Conservation (phyloP, 2,888 invertebrate genomes). For the Hirtodrosophila cameraria region DNA sequence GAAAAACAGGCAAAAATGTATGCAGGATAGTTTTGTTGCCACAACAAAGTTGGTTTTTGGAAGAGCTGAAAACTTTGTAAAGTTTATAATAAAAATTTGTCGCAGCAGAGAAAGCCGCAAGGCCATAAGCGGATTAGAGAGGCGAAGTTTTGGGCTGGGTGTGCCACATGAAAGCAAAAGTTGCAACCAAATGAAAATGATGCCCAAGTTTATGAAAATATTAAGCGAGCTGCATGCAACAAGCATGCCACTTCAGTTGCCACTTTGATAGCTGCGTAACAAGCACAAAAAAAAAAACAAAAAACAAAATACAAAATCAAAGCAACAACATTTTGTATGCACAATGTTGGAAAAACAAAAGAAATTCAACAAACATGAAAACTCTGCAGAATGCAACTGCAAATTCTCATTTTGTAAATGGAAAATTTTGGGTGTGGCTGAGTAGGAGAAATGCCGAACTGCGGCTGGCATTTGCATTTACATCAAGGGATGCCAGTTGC, state of each 20-base stretch:
- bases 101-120: constrained; percentile 38
- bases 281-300: not conserved
- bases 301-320: constrained; percentile 27
- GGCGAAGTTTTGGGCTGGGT: constrained; percentile 11
- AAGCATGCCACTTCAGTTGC: constrained; percentile 15
- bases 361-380: constrained; percentile 7
- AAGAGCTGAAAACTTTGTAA: constrained; percentile 39
- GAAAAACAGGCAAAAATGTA: constrained; percentile 7
- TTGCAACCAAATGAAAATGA: constrained; percentile 33
- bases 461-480: constrained; percentile 59
- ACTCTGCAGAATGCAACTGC: constrained; percentile 14
- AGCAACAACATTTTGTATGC: constrained; percentile 27
- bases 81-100: constrained; percentile 47
- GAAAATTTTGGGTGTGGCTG: constrained; percentile 32
- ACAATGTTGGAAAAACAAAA: constrained; percentile 25
- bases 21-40: constrained; percentile 14
- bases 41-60: constrained; percentile 43
- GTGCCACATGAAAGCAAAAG: constrained; percentile 11
- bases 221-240: constrained; percentile 28
- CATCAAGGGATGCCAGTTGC: constrained; percentile 21
- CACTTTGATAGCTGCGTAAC: constrained; percentile 31
- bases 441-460: constrained; percentile 19
- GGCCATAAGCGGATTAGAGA: constrained; percentile 52
- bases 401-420: constrained; percentile 53
- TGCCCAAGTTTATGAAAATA: constrained; percentile 52